Base-by-base conservation (phyloP, 2,113 vertebrate genomes). In the Triplophysa dalaica region DNA sequence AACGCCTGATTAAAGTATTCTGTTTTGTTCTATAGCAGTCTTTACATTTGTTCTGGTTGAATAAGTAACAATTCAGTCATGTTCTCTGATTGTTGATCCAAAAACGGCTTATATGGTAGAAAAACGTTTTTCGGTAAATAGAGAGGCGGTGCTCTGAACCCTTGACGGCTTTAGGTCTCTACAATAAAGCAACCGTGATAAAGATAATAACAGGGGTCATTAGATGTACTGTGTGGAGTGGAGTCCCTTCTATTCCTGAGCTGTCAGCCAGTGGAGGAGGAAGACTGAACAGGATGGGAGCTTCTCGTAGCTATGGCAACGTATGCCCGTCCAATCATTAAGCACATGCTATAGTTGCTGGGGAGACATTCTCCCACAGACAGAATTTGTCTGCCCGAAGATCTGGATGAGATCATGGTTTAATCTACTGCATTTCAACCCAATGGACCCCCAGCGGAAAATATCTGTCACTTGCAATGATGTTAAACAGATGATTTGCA, bases 231-330 rank as follows among this genome's bases (percentile, higher is more conserved):
- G 48, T 65, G 50, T 70, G 68, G 29, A 63, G 48, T 43, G 38
- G 24, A 64, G 4, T 21, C 11, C 45, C 13, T 67, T 38, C 58
- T 84, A 24, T 74, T 62, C 22, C 61, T 63, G 19, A 73, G 43
- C 33, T 64, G 75, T 82, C 79, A 81, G 60, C 60, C 29, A 21
- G 70, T 78, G 41, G 76, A 61, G 68, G 85, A 86, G 75, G 66
- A 66, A 77, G 68, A 48, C 85, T 87, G 89, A 72, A 79, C 77
- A 79, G 88, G 89, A 87, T 81, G 86, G 88, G 88, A 89, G 90
- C 90, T 92, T 93, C 88, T 86, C 85, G 91, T 93, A 92, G 84
- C 93, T 91, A 93, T 92, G 87, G 93, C 88, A 93, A 92, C 93
- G 77, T 86, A 88, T 85, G 79, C 87, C 86, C 83, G 87, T 92